Conservation (phyloP, 2,888 invertebrate species). For the Graphium colonna region DNA sequence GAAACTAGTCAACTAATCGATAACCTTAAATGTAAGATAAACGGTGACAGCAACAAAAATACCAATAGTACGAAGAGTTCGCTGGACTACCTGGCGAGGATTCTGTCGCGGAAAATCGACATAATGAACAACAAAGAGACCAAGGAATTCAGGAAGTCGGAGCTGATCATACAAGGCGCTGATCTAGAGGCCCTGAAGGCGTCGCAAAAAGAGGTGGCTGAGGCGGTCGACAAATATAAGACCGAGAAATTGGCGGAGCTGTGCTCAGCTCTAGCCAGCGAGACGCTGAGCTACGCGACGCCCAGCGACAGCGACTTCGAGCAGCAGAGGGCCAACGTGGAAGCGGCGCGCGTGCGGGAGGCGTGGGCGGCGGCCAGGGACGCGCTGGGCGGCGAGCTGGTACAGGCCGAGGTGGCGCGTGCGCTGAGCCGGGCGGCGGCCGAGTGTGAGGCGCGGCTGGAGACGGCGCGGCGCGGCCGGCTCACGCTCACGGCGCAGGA, state of each 20-base stretch:
- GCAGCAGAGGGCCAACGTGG: conserved; percentile 62
- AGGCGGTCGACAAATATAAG: conserved; percentile 83
- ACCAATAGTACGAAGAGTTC: conserved; percentile 60
- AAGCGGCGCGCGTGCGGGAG: conserved; percentile 85
- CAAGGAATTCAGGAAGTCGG: conserved; percentile 48
- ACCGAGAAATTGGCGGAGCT: conserved; percentile 84
- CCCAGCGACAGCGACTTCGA: conserved; percentile 67
- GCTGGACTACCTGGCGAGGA: conserved; percentile 86
- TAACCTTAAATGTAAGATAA: conserved; percentile 84
- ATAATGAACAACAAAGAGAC: conserved; percentile 53
- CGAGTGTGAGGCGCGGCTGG: conserved; percentile 82
- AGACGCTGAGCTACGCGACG: conserved; percentile 82
- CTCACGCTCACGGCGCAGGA: conserved; percentile 84
- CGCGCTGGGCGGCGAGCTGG: conserved; percentile 86
- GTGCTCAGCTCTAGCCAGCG: conserved; percentile 84
- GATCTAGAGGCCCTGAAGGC: conserved; percentile 74
- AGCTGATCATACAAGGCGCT: conserved; percentile 63
- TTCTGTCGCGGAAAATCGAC: conserved; percentile 86
- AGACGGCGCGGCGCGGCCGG: conserved; percentile 73
- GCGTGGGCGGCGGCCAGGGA: conserved; percentile 89
- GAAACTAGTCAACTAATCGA: conserved; percentile 89
- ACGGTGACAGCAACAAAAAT: conserved; percentile 72
- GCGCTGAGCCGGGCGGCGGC: conserved; percentile 86
- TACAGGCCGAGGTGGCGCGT: conserved; percentile 88
- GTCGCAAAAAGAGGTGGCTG: conserved; percentile 81